Conservation (phyloP, 1,140 invertebrate species). For the Heterodera schachtii region DNA sequence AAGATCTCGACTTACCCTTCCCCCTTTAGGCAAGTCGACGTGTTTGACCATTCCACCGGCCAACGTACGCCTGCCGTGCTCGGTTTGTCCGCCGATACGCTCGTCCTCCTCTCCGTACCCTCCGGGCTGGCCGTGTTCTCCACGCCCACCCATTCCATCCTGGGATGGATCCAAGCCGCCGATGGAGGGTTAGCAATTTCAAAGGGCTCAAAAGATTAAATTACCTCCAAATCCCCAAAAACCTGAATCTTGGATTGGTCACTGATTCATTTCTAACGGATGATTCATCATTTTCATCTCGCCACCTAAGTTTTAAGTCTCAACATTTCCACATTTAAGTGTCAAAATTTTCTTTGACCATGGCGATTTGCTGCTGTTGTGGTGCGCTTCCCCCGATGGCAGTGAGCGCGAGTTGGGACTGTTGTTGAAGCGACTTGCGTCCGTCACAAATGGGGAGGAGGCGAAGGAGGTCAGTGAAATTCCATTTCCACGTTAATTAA, state of each 20-base stretch:
- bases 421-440: conserved; percentile 52
- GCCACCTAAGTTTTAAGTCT: too few relatives aligned
- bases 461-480: conserved; percentile 67
- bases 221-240: too few relatives aligned
- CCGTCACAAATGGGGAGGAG: conserved; percentile 63
- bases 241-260: too few relatives aligned
- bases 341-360: conserved; percentile 65
- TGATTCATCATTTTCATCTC: too few relatives aligned
- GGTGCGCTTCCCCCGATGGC: conserved; percentile 55
- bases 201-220: too few relatives aligned
- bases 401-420: conserved; percentile 53
- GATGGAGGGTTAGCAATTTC: conserved; percentile 49
- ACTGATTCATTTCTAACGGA: too few relatives aligned
- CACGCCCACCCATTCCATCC: conserved; percentile 79
- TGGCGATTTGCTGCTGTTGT: conserved; percentile 60
- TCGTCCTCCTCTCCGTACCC: conserved; percentile 82
- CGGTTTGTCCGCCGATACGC: conserved; percentile 81
- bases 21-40: conserved; percentile 57
- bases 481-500: conserved; percentile 71
- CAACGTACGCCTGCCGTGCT: conserved; percentile 76
- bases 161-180: conserved; percentile 75
- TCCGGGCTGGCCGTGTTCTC: conserved; percentile 83
- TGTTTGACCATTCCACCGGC: conserved; percentile 72
- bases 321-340: conserved; percentile 18
- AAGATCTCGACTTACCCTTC: not conserved